phyloP scores from a whole-genome alignment of 2,797 vertebrate genomes.

The Remorina albescens region DNA sequence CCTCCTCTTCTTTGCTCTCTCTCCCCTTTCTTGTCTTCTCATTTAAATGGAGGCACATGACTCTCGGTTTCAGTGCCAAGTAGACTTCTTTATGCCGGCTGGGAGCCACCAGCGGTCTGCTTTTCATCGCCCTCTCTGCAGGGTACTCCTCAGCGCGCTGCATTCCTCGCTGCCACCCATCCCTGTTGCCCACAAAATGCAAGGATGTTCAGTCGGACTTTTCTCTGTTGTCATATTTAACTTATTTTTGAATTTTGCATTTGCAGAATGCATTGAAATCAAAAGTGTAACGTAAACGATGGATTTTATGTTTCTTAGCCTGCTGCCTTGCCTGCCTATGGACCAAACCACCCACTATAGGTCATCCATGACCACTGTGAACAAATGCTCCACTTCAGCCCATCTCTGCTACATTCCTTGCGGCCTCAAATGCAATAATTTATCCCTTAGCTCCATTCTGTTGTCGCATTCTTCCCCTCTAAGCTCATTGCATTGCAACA shows the following conservation, averaged over 20 bases:
- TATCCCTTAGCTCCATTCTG: slow-evolving; percentile 55
- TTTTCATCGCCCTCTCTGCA: slow-evolving; percentile 66
- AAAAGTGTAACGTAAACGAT: slow-evolving; percentile 11
- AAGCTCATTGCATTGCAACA: slow-evolving; percentile 69
- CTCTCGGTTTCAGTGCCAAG: slow-evolving; percentile 69
- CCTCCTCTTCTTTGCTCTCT: slow-evolving; percentile 16
- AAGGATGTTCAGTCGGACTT: slow-evolving; percentile 22
- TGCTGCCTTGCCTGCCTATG: slow-evolving; percentile 1
- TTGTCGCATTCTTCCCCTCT: slow-evolving; percentile 66
- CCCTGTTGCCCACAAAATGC: slow-evolving; percentile 23
- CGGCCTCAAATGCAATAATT: slow-evolving; percentile 49
- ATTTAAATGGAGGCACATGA: slow-evolving; percentile 81
- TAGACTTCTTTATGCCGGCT: slow-evolving; percentile 58
- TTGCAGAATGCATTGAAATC: slow-evolving; percentile 11
- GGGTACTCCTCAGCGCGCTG: slow-evolving; percentile 42
- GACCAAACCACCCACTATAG: slow-evolving; percentile 40
- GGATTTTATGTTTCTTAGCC: neutral
- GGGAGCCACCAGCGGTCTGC: slow-evolving; percentile 65
- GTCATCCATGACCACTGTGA: slow-evolving; percentile 45
- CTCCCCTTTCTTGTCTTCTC: slow-evolving; percentile 58
- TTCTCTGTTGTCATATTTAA: slow-evolving; percentile 18
- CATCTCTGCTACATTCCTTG: slow-evolving; percentile 56
- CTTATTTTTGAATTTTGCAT: neutral
- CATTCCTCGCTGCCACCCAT: slow-evolving; percentile 63
- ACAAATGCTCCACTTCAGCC: slow-evolving; percentile 61